Evolutionary conservation across 2,113 vertebrate species (phyloP).

Genomic region (Eurypyga helias): DNA sequence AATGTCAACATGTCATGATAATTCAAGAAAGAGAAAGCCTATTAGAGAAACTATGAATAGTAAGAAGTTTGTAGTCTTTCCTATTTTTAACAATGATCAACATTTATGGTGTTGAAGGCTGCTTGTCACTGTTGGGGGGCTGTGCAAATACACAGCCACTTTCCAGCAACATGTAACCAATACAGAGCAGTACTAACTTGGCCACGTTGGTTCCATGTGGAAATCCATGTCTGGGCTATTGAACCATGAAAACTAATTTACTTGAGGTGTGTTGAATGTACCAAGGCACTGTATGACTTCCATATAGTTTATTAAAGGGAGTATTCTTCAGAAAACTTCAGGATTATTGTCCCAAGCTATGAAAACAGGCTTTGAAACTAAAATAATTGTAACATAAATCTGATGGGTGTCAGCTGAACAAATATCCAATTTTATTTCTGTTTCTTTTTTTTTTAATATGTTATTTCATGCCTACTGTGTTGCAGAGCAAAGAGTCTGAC

Average conservation of each 20-base stretch:
- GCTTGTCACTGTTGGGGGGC: neutral
- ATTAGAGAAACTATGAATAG: rapidly evolving
- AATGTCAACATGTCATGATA: neutral
- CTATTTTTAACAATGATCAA: neutral
- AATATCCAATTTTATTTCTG: rapidly evolving
- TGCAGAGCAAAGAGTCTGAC: neutral
- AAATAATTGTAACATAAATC: neutral
- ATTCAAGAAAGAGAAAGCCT: neutral
- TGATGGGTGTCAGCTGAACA: neutral
- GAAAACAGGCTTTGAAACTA: neutral
- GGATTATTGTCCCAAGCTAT: neutral
- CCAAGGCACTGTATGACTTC: neutral
- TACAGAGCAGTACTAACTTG: neutral
- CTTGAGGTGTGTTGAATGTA: neutral
- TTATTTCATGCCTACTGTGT: neutral
- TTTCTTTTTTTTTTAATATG: neutral
- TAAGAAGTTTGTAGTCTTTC: neutral
- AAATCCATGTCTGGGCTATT: neutral
- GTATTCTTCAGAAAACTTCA: neutral
- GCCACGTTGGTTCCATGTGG: neutral
- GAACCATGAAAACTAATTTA: neutral
- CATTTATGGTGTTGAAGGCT: neutral
- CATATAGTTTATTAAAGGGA: neutral
- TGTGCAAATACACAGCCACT: neutral
- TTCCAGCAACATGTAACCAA: neutral